These are phyloP conservation scores for Trichonephila inaurata DNA, from an alignment of 1,140 invertebrate genomes.

Conservation along the genomic window DNA sequence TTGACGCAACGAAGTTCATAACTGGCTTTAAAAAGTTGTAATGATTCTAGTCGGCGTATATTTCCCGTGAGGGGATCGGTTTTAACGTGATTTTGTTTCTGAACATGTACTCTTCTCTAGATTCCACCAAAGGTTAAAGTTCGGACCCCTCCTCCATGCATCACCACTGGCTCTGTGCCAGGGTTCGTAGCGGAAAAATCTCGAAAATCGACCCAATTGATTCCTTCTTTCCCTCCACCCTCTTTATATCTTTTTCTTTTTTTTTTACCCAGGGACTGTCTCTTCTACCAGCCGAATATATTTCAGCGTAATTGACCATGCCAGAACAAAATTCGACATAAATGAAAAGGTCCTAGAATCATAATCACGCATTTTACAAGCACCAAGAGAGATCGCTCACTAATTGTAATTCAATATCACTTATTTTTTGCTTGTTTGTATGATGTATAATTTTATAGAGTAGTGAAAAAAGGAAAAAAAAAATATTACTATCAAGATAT, in stretches of 20 bases:
- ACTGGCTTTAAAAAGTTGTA: neutral
- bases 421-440: neutral
- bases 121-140: slow-evolving; percentile 26
- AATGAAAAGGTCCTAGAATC: neutral
- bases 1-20: neutral
- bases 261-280: neutral
- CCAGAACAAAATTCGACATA: neutral
- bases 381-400: neutral
- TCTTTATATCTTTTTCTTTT: neutral
- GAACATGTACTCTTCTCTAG: neutral
- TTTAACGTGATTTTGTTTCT: neutral
- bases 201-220: slow-evolving; percentile 40
- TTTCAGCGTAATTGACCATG: neutral
- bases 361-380: neutral
- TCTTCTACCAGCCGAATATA: neutral
- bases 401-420: neutral
- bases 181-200: neutral
- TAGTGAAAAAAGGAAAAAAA: neutral
- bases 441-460: neutral
- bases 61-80: neutral
- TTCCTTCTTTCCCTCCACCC: neutral
- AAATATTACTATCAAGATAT: neutral
- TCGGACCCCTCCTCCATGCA: neutral
- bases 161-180: slow-evolving; percentile 19
- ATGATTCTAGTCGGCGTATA: neutral